These are phyloP conservation scores for Corvus cornix DNA, from an alignment of 2,113 vertebrate species.

Conservation along the genomic window DNA sequence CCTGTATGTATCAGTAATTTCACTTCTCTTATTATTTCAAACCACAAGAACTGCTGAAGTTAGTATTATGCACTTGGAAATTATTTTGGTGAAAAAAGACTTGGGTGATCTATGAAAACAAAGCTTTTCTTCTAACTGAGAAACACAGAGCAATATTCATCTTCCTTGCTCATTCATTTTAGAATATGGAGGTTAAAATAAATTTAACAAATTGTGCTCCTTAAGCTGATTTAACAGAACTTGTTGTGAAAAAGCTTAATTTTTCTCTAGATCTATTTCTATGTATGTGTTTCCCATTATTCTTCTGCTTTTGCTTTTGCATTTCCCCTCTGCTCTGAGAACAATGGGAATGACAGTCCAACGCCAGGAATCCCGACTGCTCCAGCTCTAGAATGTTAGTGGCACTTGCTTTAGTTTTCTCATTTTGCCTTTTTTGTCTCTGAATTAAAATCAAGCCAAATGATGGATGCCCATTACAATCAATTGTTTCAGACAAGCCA, in stretches of 20 bases:
- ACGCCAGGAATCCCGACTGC: neutral
- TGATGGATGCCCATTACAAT: conserved; percentile 68
- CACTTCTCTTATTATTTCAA: conserved; percentile 67
- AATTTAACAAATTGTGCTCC: neutral
- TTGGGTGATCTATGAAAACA: neutral
- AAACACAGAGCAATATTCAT: neutral
- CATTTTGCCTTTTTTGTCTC: conserved; percentile 53
- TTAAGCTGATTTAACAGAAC: neutral
- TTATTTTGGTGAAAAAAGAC: neutral
- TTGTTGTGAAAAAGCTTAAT: neutral
- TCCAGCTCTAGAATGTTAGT: conserved; percentile 48
- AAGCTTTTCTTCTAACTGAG: neutral
- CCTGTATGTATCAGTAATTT: conserved; percentile 68
- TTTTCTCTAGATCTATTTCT: neutral
- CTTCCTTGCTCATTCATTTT: neutral
- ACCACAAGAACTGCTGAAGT: conserved; percentile 39
- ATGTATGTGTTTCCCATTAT: neutral
- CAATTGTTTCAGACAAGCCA: conserved; percentile 71
- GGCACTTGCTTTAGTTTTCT: conserved; percentile 55
- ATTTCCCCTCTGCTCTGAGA: neutral
- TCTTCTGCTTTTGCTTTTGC: conserved; percentile 15
- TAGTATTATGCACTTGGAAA: conserved; percentile 12
- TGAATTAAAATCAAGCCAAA: conserved; percentile 67
- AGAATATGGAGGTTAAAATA: neutral
- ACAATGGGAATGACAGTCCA: conserved; percentile 46